Conservation (phyloP, 2,797 vertebrate genomes). For the Neosilurus hyrtlii region DNA sequence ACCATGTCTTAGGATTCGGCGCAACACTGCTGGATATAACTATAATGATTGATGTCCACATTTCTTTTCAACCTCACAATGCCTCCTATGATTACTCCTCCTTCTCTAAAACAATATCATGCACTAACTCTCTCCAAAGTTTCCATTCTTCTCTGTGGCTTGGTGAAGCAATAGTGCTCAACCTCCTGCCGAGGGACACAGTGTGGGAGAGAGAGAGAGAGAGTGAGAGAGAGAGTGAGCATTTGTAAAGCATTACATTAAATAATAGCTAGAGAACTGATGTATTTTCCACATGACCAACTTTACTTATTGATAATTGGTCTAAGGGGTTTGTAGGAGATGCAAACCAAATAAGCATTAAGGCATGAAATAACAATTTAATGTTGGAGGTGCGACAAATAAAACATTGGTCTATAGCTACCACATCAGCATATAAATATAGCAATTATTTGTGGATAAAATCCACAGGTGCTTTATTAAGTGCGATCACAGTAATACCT, state of each 20-base stretch:
- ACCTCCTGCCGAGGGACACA: constrained; percentile 1
- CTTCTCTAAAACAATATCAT: constrained; percentile 32
- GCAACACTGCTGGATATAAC: constrained; percentile 4
- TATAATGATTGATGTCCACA: constrained; percentile 10
- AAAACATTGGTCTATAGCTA: background rate
- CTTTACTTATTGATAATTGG: background rate
- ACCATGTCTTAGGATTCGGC: constrained; percentile 10
- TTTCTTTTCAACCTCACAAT: constrained; percentile 19
- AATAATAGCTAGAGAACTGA: constrained; percentile 24
- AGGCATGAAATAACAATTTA: background rate
- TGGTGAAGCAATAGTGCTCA: constrained; percentile 29
- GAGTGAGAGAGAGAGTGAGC: constrained; percentile 15
- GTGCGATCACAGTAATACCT: background rate
- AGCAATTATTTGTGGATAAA: background rate
- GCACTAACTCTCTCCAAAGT: constrained; percentile 13
- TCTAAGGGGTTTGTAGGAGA: constrained; percentile 6
- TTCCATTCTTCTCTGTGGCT: constrained; percentile 33
- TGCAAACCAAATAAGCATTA: background rate
- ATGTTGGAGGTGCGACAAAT: background rate
- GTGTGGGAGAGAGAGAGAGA: constrained; percentile 6
- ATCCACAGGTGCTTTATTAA: background rate
- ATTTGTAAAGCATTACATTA: constrained; percentile 20
- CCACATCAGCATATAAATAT: background rate
- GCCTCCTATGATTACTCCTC: constrained; percentile 23
- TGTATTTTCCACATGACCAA: constrained; percentile 7